Conservation (phyloP, 2,113 vertebrate species). For the Leptobrachium leishanense region DNA sequence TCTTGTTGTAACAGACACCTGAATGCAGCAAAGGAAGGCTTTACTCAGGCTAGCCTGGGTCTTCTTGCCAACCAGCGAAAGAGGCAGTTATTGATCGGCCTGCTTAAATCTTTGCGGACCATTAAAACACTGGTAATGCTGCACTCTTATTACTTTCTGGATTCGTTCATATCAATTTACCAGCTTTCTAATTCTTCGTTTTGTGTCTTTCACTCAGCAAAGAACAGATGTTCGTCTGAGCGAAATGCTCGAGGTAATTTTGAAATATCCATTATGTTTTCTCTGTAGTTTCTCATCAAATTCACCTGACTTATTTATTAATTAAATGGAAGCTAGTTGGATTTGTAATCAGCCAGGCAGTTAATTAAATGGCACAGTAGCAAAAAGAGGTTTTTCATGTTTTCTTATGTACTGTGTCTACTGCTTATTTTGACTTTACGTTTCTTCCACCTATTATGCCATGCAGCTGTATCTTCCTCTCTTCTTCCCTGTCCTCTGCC, state of each 20-base stretch:
- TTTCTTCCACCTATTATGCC: no score
- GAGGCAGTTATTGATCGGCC: slow-evolving; percentile 87
- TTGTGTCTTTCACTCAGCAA: slow-evolving; percentile 84
- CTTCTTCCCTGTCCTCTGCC: no score
- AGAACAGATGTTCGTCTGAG: slow-evolving; percentile 95
- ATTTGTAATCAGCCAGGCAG: slow-evolving; percentile 4
- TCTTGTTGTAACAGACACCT: slow-evolving; percentile 73
- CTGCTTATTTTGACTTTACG: no score
- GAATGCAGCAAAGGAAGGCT: slow-evolving; percentile 87
- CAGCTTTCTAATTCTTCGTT: slow-evolving; percentile 22
- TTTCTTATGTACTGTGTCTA: no score
- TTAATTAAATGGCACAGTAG: no score
- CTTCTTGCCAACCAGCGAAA: slow-evolving; percentile 94
- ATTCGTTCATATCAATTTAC: slow-evolving; percentile 19
- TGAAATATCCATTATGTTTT: slow-evolving; percentile 33
- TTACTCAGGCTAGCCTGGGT: slow-evolving; percentile 93
- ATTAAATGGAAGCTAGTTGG: background rate
- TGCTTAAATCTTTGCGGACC: slow-evolving; percentile 94
- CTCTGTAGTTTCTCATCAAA: no score
- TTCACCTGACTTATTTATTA: no score
- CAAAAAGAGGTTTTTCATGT: no score
- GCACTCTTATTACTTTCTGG: background rate
- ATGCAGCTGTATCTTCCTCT: no score
- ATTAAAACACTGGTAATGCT: slow-evolving; percentile 93
- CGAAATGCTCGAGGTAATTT: slow-evolving; percentile 94